Evolutionary conservation across 2,888 invertebrate genomes (phyloP).

Genomic region (Diarsia brunnea): DNA sequence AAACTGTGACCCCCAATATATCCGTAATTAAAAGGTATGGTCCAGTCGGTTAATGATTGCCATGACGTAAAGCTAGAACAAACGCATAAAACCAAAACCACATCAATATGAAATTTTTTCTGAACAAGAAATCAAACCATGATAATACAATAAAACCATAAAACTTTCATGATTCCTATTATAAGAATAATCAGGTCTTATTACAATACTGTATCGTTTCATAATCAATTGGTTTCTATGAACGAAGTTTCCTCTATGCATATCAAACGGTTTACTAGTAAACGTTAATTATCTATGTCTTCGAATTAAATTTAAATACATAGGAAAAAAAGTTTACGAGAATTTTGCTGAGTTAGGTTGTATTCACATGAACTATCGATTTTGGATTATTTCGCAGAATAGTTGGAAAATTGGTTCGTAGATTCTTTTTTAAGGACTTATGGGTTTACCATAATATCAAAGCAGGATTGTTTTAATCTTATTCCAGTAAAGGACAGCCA

Average conservation of each 20-base stretch:
- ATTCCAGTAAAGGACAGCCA: not conserved
- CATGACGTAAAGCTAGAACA: too few species aligned
- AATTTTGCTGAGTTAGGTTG: not conserved
- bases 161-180: not conserved
- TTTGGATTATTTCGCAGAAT: not conserved
- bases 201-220: not conserved
- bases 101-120: not conserved
- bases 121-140: not conserved
- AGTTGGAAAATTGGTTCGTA: not conserved
- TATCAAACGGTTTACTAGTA: conserved; percentile 4
- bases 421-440: not conserved
- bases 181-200: not conserved
- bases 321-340: not conserved
- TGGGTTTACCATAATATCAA: too few species aligned
- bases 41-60: too few species aligned
- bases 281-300: conserved; percentile 3
- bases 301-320: not conserved
- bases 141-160: not conserved
- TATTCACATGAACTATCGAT: not conserved
- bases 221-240: conserved; percentile 2
- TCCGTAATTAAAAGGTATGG: too few species aligned
- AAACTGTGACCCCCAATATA: too few species aligned
- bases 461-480: too few species aligned
- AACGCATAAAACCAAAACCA: not conserved
- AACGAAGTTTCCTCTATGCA: conserved; percentile 4